Base-by-base conservation (phyloP, 2,113 vertebrate genomes). In the Cinclus mexicanus region DNA sequence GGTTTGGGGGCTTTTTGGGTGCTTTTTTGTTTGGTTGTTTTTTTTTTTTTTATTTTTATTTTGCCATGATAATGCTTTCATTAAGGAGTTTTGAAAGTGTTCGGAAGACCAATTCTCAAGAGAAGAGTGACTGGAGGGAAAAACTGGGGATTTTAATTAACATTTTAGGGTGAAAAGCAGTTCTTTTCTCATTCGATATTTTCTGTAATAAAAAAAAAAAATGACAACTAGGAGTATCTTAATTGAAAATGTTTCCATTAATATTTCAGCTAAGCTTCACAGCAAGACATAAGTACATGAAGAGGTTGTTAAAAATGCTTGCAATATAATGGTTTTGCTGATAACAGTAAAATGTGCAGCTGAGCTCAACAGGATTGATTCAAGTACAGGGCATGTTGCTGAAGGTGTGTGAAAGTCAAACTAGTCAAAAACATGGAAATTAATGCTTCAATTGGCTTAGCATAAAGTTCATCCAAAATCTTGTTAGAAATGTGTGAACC, bases 221-320 rank as follows among this genome's bases (percentile, higher is more conserved):
- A 31, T 16, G 7, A 59, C 44, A 74, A 44, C 46, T 65, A 56
- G 9, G 65, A 81, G 8, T 46, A 53, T 33, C 39, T 86, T 72
- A 53, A 86, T 59, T 75, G 23, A 85, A 95, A 90, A 53, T 55
- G 10, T 82, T 91, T 77, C 42, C 65, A 90, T 87, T 90, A 94
- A 63, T 84, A 75, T 75, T 93, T 87, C 52, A 93, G 22, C 23
- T 85, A 78, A 74, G 14, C 47, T 90, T 92, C 90, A 59, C 65
- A 87, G 70, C 52, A 78, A 85, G 85, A 71, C 57, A 39, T 29
- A 87, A 87, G 35, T 63, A 59, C 52, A 59, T 37, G 18, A 74
- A 91, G 39, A 91, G 42, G 42, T 53, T 17, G 21, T 69, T 93
- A 60, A 93, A 93, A 94, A 92, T 7, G 3, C 56, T 93, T 82